phyloP scores from a whole-genome alignment of 64 coral and sea anemone genomes.

The Anthopleura sola region DNA sequence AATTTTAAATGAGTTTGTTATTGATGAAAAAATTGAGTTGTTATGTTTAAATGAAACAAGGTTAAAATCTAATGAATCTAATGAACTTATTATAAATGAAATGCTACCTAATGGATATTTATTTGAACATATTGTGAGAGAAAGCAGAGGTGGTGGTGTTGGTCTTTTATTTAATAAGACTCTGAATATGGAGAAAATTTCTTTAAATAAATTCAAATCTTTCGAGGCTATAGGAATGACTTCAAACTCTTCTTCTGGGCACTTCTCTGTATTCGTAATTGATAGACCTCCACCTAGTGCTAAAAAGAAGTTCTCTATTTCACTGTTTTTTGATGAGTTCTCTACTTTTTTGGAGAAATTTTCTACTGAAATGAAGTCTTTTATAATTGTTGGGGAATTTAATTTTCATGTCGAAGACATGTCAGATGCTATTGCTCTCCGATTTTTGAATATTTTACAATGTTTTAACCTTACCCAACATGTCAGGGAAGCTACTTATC shows the following conservation, averaged over 20 bases:
- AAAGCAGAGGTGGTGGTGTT: too few relatives aligned
- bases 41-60: too few relatives aligned
- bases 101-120: too few relatives aligned
- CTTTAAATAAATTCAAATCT: constrained; percentile 37
- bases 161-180: too few relatives aligned
- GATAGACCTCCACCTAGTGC: constrained; percentile 12
- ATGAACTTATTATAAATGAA: too few relatives aligned
- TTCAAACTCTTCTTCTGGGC: background rate
- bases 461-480: background rate
- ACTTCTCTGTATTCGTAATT: background rate
- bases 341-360: background rate
- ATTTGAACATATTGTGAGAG: too few relatives aligned
- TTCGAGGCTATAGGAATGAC: constrained; percentile 28
- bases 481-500: background rate
- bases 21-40: too few relatives aligned
- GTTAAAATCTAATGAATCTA: too few relatives aligned
- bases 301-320: background rate
- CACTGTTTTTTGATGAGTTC: background rate
- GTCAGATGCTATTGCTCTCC: background rate
- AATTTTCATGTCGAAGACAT: background rate
- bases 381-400: constrained; percentile 14
- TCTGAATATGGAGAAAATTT: too few relatives aligned
- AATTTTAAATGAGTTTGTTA: too few relatives aligned
- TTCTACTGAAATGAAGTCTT: background rate
- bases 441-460: background rate